Percentiles rank a stretch among this genome's conserved stretches.
Conservation (phyloP, 2,888 invertebrate species). For the Shargacucullia verbasci region DNA sequence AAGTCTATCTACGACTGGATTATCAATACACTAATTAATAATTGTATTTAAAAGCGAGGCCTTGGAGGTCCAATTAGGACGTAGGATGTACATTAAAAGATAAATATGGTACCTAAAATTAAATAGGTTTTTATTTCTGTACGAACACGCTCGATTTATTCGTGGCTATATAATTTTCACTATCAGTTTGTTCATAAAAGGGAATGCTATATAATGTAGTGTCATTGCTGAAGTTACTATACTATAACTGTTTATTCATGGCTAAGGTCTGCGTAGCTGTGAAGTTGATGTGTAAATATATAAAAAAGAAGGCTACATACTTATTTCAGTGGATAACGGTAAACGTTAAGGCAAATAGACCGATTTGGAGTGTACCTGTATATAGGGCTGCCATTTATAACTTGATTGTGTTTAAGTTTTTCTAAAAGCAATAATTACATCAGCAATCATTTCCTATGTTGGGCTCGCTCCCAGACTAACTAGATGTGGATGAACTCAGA, state of each 20-base stretch:
- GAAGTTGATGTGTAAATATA: constrained; percentile 41
- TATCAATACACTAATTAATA: too few species aligned
- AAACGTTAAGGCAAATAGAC: constrained; percentile 37
- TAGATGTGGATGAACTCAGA: too few species aligned
- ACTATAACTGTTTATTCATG: constrained; percentile 35
- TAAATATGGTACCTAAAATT: too few species aligned
- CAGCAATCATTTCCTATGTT: too few species aligned
- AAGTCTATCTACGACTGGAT: too few species aligned
- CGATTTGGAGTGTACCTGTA: constrained; percentile 7
- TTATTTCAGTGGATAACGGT: constrained; percentile 36
- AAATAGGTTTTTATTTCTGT: neutral
- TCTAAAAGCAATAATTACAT: too few species aligned
- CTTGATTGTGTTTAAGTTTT: too few species aligned
- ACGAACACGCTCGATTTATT: neutral
- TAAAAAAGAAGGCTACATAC: constrained; percentile 43
- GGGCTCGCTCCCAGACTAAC: too few species aligned
- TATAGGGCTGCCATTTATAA: constrained; percentile 28
- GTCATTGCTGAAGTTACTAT: constrained; percentile 31
- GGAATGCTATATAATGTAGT: constrained; percentile 9
- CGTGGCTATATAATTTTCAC: constrained; percentile 24
- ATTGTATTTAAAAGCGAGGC: too few species aligned
- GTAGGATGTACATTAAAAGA: too few species aligned
- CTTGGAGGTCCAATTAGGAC: too few species aligned
- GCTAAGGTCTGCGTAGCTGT: constrained; percentile 46
- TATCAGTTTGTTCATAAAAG: constrained; percentile 18